Percentiles rank a stretch among this genome's conserved stretches.
Evolutionary conservation across 2,797 vertebrate species (phyloP).

Genomic region (Siniperca obscura): DNA sequence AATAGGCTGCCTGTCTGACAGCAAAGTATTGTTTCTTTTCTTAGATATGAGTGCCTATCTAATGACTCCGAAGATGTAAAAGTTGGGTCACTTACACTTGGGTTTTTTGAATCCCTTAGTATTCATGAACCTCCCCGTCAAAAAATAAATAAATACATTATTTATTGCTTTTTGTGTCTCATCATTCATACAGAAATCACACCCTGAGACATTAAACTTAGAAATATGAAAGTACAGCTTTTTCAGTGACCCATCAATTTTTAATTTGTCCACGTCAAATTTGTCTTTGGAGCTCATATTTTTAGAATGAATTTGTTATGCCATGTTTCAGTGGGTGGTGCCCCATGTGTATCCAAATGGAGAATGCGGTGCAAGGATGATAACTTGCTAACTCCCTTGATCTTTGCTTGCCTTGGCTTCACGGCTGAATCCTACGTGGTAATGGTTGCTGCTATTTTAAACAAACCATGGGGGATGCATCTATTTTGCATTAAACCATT

Average conservation of each 20-base stretch:
- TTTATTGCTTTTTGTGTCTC: conserved; percentile 54
- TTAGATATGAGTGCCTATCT: conserved; percentile 22
- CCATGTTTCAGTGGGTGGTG: conserved; percentile 61
- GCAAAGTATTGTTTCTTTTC: conserved; percentile 38
- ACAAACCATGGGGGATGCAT: conserved; percentile 80
- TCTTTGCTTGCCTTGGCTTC: conserved; percentile 65
- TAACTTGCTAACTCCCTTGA: conserved; percentile 78
- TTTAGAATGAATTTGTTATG: conserved; percentile 74
- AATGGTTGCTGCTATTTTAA: conserved; percentile 82
- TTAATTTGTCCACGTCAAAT: conserved; percentile 79
- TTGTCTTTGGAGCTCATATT: conserved; percentile 72
- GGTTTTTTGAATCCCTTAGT: conserved; percentile 31
- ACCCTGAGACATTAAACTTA: conserved; percentile 54
- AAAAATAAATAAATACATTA: conserved; percentile 61
- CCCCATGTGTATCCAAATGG: conserved; percentile 73
- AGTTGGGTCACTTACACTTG: conserved; percentile 39
- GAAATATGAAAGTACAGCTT: conserved; percentile 54
- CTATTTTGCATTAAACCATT: conserved; percentile 82
- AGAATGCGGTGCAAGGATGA: conserved; percentile 66
- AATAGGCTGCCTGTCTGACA: conserved; percentile 23
- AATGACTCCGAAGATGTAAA: conserved; percentile 48
- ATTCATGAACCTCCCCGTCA: conserved; percentile 49
- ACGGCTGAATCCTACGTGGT: conserved; percentile 59
- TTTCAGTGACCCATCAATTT: conserved; percentile 79
- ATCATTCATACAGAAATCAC: conserved; percentile 53